Evolutionary conservation across 2,888 invertebrate genomes (phyloP), one percentile per base, ranked within the genome.

Genomic region (Parochlus steinenii): DNA sequence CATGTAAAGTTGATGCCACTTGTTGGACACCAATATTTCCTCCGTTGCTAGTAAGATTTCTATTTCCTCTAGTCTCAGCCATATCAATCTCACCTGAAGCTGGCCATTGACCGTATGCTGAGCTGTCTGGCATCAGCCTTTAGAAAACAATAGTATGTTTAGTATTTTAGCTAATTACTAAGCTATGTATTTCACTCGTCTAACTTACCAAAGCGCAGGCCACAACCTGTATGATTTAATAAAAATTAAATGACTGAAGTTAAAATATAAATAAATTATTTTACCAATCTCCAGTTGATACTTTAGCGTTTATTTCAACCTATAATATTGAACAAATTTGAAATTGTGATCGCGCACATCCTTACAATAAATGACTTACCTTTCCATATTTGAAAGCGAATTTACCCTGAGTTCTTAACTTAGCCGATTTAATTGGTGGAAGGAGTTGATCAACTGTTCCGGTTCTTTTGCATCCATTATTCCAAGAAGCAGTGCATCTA

Each of bases 271-370:
- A 10, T 22, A 10, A 16, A 45, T 51, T 49, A 52, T 71, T 70
- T n/a, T n/a, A n/a, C 77, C 78, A 78, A 52, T 78, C 77, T 11
- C 78, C 79, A 23, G 65, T 60, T 2, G 79, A 76, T 59, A 74
- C 57, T 52, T 71, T 73, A 2, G 76, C 76, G 33, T 69, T 58
- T 5, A 74, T 64, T 51, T 73, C 72, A 15, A 76, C 54, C n/a
- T n/a, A n/a, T n/a, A n/a, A n/a, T n/a, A n/a, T n/a, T n/a, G n/a
- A n/a, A n/a, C n/a, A n/a, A n/a, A n/a, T n/a, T n/a, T n/a, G n/a
- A n/a, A n/a, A n/a, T n/a, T n/a, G n/a, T n/a, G n/a, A n/a, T n/a
- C n/a, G n/a, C n/a, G n/a, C n/a, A n/a, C n/a, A n/a, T n/a, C n/a
- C n/a, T n/a, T n/a, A n/a, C n/a, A n/a, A n/a, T n/a, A n/a, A n/a